Conservation (phyloP, 1,140 invertebrate genomes). For the Cyclina sinensis region DNA sequence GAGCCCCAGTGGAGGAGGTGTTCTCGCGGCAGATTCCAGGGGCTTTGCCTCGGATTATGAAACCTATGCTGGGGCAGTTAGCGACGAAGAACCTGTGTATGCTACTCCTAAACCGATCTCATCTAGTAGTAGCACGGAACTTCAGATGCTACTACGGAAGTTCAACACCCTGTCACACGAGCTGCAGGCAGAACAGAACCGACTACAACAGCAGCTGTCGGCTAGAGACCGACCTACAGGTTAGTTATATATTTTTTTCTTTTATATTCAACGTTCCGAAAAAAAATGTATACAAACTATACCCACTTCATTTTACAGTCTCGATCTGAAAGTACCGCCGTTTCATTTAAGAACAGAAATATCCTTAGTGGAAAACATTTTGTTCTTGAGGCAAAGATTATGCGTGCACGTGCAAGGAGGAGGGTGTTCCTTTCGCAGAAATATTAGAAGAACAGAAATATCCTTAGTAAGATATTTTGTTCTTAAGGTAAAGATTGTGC, state of each 20-base stretch:
- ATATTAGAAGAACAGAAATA: no score
- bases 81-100: constrained; percentile 83
- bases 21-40: constrained; percentile 88
- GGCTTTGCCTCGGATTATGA: constrained; percentile 83
- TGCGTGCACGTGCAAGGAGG: no score
- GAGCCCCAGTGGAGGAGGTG: constrained; percentile 71
- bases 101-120: constrained; percentile 80
- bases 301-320: no score
- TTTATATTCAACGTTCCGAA: no score
- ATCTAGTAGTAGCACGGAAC: constrained; percentile 81
- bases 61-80: constrained; percentile 82
- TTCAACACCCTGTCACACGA: constrained; percentile 88
- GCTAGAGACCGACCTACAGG: constrained; percentile 76
- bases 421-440: no score
- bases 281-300: no score
- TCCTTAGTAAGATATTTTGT: no score
- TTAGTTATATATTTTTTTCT: constrained; percentile 56
- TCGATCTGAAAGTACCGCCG: no score
- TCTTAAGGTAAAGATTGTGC: no score
- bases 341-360: no score
- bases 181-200: constrained; percentile 85
- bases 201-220: constrained; percentile 85
- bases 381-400: no score
- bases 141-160: constrained; percentile 91
- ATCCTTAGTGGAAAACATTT: no score